Conservation (phyloP, 2,113 vertebrate genomes). For the Cavia aperea region DNA sequence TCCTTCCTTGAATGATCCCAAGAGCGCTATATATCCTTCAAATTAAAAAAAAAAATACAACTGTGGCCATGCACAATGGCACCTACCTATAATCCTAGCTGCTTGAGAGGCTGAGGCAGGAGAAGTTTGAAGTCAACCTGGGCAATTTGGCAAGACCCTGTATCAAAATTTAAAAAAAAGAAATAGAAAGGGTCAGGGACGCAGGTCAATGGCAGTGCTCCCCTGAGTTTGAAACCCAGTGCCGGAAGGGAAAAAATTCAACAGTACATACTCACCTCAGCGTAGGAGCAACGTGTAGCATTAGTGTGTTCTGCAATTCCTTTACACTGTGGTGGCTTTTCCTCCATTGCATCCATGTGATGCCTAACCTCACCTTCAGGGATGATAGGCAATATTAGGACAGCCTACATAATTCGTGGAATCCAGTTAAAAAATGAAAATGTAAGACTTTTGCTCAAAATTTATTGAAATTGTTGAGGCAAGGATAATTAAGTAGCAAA, state of each 20-base stretch:
- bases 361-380: background rate
- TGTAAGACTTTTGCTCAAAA: background rate
- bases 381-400: background rate
- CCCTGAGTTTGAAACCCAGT: background rate
- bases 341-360: background rate
- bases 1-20: background rate
- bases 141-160: too few species aligned
- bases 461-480: background rate
- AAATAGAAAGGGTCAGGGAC: background rate
- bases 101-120: too few species aligned
- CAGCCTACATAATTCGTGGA: background rate
- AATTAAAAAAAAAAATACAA: background rate
- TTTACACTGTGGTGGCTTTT: background rate
- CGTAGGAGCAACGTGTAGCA: background rate
- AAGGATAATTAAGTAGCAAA: background rate
- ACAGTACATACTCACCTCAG: background rate
- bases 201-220: background rate
- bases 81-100: background rate
- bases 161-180: too few species aligned
- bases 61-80: background rate
- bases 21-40: background rate
- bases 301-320: background rate
- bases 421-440: background rate
- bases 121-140: too few species aligned
- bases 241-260: background rate